These are phyloP conservation scores for Platycnemis pennipes DNA, from an alignment of 2,888 invertebrate genomes.

Conservation along the genomic window DNA sequence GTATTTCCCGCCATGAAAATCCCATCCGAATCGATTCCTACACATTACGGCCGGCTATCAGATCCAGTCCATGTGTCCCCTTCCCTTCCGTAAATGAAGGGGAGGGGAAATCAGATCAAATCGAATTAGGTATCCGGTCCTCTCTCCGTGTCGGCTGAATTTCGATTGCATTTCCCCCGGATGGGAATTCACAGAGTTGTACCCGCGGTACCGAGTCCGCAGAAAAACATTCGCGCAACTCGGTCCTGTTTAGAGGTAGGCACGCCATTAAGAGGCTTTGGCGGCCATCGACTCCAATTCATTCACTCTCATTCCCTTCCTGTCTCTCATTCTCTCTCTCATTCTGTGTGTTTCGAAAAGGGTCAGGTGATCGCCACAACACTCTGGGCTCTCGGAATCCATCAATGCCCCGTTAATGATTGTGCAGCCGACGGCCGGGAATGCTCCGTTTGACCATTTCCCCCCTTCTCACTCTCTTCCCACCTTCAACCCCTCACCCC, in stretches of 20 bases:
- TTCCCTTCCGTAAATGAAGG: background rate
- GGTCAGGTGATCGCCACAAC: background rate
- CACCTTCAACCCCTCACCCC: too few relatives aligned
- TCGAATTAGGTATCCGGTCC: background rate
- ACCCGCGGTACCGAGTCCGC: background rate
- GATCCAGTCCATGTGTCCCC: too few relatives aligned
- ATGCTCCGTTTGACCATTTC: background rate
- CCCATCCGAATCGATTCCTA: too few relatives aligned
- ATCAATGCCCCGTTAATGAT: background rate
- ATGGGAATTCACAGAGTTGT: background rate
- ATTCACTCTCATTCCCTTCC: background rate
- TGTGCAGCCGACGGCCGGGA: background rate
- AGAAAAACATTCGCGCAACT: background rate
- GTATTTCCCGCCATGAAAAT: too few relatives aligned
- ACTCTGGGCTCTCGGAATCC: background rate
- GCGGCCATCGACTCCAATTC: background rate
- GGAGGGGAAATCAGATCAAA: background rate
- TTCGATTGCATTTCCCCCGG: background rate
- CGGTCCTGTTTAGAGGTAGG: background rate
- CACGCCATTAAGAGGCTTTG: background rate
- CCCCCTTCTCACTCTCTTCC: background rate
- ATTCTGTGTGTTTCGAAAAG: background rate
- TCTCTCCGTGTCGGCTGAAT: background rate
- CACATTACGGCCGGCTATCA: too few relatives aligned
- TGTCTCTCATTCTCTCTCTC: background rate